A percentile compares a stretch with the other conserved stretches of the same genome.
phyloP scores from a whole-genome alignment of 2,888 invertebrate genomes.

The Bedellia somnulentella region DNA sequence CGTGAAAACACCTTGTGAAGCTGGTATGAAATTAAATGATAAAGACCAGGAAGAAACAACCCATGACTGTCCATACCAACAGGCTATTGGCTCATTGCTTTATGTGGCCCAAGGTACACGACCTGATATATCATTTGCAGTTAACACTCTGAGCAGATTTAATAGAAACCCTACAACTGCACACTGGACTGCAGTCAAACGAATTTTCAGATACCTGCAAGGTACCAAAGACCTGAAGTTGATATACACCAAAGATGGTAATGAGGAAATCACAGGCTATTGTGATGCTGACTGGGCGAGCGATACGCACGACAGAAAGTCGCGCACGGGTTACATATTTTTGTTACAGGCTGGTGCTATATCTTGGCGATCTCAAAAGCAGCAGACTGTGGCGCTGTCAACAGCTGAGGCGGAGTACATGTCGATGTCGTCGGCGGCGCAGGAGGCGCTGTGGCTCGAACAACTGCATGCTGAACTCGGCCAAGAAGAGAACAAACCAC shows the following conservation, averaged over 20 bases:
- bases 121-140: conserved; percentile 8
- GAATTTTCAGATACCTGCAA: conserved; percentile 10
- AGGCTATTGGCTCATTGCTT: conserved; percentile 3
- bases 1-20: conserved; percentile 1
- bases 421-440: too few species aligned
- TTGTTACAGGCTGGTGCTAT: conserved; percentile 10
- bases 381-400: too few species aligned
- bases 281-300: conserved; percentile 10
- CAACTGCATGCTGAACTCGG: too few species aligned
- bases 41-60: conserved; percentile 1
- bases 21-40: too few species aligned
- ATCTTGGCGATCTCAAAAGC: conserved; percentile 11
- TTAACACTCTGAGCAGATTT: conserved; percentile 7
- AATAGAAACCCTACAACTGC: conserved; percentile 6
- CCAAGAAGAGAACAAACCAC: too few species aligned
- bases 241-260: conserved; percentile 5
- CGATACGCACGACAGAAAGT: conserved; percentile 7
- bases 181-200: conserved; percentile 10
- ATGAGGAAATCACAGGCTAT: too few species aligned
- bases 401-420: too few species aligned
- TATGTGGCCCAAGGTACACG: conserved; percentile 7
- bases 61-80: conserved; percentile 7
- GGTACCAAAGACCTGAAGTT: conserved; percentile 8
- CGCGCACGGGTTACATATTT: conserved; percentile 10
- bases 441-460: too few species aligned